Percentiles rank a stretch among this genome's conserved stretches.
phyloP scores from a whole-genome alignment of 2,888 invertebrate genomes.

The Drosophila subquinaria region DNA sequence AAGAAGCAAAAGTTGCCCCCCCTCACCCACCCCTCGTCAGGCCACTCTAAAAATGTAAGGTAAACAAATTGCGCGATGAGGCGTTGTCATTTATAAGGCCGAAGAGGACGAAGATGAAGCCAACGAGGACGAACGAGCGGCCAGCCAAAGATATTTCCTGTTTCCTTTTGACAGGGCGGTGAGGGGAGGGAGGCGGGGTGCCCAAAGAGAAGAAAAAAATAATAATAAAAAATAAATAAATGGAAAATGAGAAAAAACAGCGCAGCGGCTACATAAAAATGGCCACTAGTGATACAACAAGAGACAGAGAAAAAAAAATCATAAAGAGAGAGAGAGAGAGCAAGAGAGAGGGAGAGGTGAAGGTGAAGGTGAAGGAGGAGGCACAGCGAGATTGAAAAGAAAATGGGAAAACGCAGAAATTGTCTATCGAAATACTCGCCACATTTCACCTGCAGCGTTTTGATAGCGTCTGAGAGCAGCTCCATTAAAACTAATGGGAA shows the following conservation, averaged over 20 bases:
- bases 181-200: background rate
- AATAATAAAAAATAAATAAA: constrained; percentile 82
- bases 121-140: constrained; percentile 45
- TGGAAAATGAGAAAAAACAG: constrained; percentile 74
- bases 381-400: constrained; percentile 36
- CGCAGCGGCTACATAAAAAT: constrained; percentile 64
- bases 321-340: background rate
- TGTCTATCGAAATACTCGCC: constrained; percentile 73
- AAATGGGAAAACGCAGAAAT: constrained; percentile 56
- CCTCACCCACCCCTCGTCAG: background rate
- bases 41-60: constrained; percentile 63
- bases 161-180: constrained; percentile 30
- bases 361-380: background rate
- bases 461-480: constrained; percentile 61
- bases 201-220: constrained; percentile 32
- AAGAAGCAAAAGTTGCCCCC: constrained; percentile 31
- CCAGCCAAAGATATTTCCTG: constrained; percentile 77
- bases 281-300: constrained; percentile 48
- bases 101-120: constrained; percentile 20
- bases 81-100: constrained; percentile 82
- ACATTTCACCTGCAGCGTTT: constrained; percentile 73
- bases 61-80: constrained; percentile 84
- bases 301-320: background rate
- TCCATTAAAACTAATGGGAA: constrained; percentile 81
- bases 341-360: background rate